Base-by-base conservation (phyloP, 2,888 invertebrate species). In the Polyommatus iphigenia region DNA sequence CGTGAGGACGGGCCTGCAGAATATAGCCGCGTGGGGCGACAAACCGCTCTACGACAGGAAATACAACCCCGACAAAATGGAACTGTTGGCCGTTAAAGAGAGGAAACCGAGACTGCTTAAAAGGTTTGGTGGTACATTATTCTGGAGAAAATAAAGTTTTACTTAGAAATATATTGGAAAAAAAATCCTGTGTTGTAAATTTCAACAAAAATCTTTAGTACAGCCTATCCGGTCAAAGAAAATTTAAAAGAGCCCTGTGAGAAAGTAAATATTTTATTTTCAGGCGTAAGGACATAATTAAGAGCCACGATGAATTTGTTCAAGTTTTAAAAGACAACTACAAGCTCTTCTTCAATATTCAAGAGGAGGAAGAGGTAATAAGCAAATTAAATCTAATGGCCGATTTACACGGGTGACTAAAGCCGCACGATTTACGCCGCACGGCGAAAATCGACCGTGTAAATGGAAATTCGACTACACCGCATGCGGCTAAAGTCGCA, bases 31-130 rank as follows among this genome's bases (percentile, higher is more conserved):
- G 0, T 98, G 98, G 98, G 96, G 96, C 1, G 95, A 95, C 80
- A 85, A 93, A 18, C 97, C 98, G 0, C 90, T 99, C 8, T 97
- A 97, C 85, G 95, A 96, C 84, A 90, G 98, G 32, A 97, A 96
- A 83, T 85, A 85, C 0, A 92, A 92, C 77, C 87, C 87, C 0
- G 92, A 91, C 71, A 92, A 90, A 77, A 78, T 90, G 79, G 93
- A 95, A 82, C 87, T 95, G 73, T 86, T 97, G 1, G 94, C 95
- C 46, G 91, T 96, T 2, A 89, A 88, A 5, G 96, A 96, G 82
- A 89, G 95, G 24, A 87, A 90, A 6, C 94, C 95, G 5, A 92
- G 95, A 81, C 91, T 95, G 29, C 84, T 93, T 32, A 91, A 88
- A 79, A 93, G 96, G 87, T 96, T 77, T 32, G 54, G 5, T 54